Evolutionary conservation across 2,113 vertebrate species (phyloP).

Genomic region (Etia nguti): DNA sequence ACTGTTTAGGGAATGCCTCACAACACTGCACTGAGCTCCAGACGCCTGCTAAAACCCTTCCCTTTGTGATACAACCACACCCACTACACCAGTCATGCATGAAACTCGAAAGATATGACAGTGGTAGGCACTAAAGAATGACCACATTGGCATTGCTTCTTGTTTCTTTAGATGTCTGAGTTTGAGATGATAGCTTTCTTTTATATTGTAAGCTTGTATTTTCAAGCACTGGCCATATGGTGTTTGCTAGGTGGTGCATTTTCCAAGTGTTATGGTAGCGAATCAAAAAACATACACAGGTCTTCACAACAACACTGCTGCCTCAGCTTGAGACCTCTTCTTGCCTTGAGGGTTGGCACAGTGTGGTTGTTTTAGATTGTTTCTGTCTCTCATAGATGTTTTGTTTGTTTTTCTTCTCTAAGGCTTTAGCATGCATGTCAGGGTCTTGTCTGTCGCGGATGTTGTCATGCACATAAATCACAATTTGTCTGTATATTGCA

Average conservation of each 20-base stretch:
- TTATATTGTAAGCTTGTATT: neutral
- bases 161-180: neutral
- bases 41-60: constrained; percentile 60
- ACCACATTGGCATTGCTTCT: neutral
- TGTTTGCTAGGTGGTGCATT: neutral
- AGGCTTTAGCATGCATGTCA: constrained; percentile 27
- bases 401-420: neutral
- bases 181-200: neutral
- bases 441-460: constrained; percentile 5
- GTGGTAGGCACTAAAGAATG: neutral
- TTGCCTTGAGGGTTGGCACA: neutral
- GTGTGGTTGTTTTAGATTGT: neutral
- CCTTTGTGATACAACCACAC: constrained; percentile 40
- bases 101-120: constrained; percentile 22
- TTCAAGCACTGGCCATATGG: neutral
- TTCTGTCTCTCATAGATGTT: neutral
- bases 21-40: constrained; percentile 65
- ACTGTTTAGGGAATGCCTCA: constrained; percentile 62
- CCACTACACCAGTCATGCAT: constrained; percentile 51
- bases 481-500: constrained; percentile 16
- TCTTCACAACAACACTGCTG: neutral
- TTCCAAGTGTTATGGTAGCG: fast-evolving
- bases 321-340: neutral
- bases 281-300: neutral
- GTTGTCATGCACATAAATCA: constrained; percentile 25